Base-by-base conservation (phyloP, 2,888 invertebrate genomes). In the Meloe dianella region DNA sequence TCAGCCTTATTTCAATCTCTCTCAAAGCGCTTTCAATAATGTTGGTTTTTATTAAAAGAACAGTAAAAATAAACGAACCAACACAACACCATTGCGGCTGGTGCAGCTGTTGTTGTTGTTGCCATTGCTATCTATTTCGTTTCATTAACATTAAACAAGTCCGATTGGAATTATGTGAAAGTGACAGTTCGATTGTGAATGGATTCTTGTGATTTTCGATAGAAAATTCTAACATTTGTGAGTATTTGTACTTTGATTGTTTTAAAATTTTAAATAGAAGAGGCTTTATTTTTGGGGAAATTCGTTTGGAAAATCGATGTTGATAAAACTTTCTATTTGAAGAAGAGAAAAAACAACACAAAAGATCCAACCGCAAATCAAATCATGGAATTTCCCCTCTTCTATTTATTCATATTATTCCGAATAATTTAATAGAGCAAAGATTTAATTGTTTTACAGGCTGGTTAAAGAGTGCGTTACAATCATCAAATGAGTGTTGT, bases 371-470 rank as follows among this genome's bases (percentile, higher is more conserved):
- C 47, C 62, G 58, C 63, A 60, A 54, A 58, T n/a, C 62, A 51
- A 66, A 63, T 63, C 60, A 29, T 66, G 47, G 24, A 27, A 57
- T 30, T 29, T 56, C 5, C 17, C 57, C n/a, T 47, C 27, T 51
- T 29, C 14, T 29, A 61, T 60, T 56, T 58, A 54, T 10, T 12
- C 10, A 17, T 3, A 14, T n/a, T 12, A 17, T 12, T n/a, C n/a
- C n/a, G 8, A 60, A 60, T 38, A 38, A 65, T 65, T 54, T 64
- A 30, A n/a, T 38, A 32, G 59, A 59, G 22, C 59, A 38, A 20
- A 22, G 14, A 38, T 59, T 59, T 22, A 51, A 51, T 51, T 51
- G 10, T 51, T 10, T 51, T 51, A 10, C 51, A 51, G 51, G 22
- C 51, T 51, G 51, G n/a, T 24, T 51, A 51, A 24, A 22, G 24